Conservation (phyloP, 1,140 invertebrate genomes). For the Pseudoatta argentina region DNA sequence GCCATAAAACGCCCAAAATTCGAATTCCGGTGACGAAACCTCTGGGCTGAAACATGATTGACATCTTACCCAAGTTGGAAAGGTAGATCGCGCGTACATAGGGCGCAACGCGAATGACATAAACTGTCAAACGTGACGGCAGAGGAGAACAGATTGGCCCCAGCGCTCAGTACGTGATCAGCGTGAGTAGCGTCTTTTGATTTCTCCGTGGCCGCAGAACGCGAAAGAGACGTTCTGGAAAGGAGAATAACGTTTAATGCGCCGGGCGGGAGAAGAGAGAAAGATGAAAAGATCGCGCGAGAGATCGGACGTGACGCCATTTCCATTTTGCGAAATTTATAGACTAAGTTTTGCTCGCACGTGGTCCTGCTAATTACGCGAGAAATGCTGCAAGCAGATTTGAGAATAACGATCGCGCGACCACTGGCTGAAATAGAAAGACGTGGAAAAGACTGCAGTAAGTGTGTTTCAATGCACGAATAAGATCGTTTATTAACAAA, state of each 20-base stretch:
- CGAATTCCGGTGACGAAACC: conserved; percentile 66
- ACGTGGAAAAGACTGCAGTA: not conserved
- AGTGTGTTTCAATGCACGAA: not conserved
- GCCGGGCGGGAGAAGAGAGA: conserved; percentile 18
- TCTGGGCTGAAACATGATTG: conserved; percentile 76
- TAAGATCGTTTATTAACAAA: conserved; percentile 23
- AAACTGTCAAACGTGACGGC: conserved; percentile 80
- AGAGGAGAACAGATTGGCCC: conserved; percentile 77
- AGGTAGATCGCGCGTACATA: conserved; percentile 72
- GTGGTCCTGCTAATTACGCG: conserved; percentile 69
- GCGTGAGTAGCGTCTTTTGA: conserved; percentile 71
- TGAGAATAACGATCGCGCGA: conserved; percentile 8
- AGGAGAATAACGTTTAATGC: conserved; percentile 44
- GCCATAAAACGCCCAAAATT: conserved; percentile 61
- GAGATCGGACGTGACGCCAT: conserved; percentile 73
- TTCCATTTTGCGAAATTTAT: conserved; percentile 77
- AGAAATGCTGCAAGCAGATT: conserved; percentile 4
- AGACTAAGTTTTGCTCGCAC: conserved; percentile 74
- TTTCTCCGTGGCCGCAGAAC: conserved; percentile 52
- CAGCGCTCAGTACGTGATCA: conserved; percentile 78
- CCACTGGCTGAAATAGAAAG: conserved; percentile 13
- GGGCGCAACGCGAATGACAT: conserved; percentile 78
- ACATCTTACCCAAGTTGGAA: conserved; percentile 70
- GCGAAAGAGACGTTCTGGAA: conserved; percentile 37
- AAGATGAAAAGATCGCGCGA: conserved; percentile 50